Conservation (phyloP, 2,888 invertebrate genomes). For the Drosophila barbarae region DNA sequence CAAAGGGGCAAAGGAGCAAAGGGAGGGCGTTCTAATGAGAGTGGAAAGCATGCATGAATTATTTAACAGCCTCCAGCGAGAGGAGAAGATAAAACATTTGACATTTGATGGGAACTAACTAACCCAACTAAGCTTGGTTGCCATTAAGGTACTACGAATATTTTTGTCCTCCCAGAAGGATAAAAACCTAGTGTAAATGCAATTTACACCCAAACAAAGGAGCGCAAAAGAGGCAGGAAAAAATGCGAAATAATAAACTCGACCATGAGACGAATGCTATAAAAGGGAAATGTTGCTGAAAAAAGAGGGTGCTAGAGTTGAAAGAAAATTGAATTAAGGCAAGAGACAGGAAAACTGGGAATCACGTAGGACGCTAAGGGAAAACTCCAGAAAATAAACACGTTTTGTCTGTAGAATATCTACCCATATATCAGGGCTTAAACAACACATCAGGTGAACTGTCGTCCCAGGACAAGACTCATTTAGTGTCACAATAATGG, state of each 20-base stretch:
- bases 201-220: background rate
- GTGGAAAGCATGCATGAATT: slow-evolving; percentile 51
- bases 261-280: slow-evolving; percentile 3
- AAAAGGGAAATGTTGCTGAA: slow-evolving; percentile 22
- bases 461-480: background rate
- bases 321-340: slow-evolving; percentile 61
- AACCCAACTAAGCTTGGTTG: background rate
- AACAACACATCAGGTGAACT: slow-evolving; percentile 1
- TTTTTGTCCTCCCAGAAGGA: background rate
- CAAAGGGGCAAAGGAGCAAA: background rate
- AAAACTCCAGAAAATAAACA: slow-evolving; percentile 1
- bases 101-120: slow-evolving; percentile 11
- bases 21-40: slow-evolving; percentile 1
- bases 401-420: background rate
- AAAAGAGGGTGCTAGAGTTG: slow-evolving; percentile 17
- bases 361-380: slow-evolving; percentile 47
- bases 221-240: background rate
- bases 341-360: slow-evolving; percentile 56
- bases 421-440: background rate
- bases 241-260: slow-evolving; percentile 6
- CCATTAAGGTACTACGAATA: background rate
- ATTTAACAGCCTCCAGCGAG: slow-evolving; percentile 48
- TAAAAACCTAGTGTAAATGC: slow-evolving; percentile 1
- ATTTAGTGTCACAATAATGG: slow-evolving; percentile 1
- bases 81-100: slow-evolving; percentile 25